phyloP scores from a whole-genome alignment of 2,113 vertebrate species.

The Cryptomyrus ogoouensis region DNA sequence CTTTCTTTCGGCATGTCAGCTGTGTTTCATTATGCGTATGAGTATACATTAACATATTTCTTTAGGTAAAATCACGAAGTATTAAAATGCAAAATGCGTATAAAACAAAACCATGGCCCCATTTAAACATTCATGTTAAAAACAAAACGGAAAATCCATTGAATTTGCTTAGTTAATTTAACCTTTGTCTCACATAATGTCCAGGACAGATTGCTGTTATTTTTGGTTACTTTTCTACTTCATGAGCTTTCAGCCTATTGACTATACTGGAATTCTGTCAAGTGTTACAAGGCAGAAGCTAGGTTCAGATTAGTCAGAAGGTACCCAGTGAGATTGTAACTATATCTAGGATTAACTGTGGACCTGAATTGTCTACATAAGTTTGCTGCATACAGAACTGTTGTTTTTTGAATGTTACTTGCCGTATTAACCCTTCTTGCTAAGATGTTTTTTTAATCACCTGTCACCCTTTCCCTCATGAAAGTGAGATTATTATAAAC shows the following conservation, averaged over 20 bases:
- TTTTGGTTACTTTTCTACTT: not conserved
- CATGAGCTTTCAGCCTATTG: slow-evolving; percentile 10
- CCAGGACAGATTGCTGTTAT: not conserved
- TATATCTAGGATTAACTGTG: slow-evolving; percentile 7
- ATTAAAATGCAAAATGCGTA: not conserved
- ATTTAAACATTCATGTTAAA: not conserved
- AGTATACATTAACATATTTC: not conserved
- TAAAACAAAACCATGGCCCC: not conserved
- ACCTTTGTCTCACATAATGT: not conserved
- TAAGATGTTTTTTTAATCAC: slow-evolving; percentile 23
- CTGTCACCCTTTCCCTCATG: slow-evolving; percentile 38
- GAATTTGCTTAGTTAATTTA: not conserved
- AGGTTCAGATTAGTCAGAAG: not conserved
- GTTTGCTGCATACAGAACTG: slow-evolving; percentile 21
- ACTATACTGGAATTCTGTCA: not conserved
- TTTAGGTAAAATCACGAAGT: not conserved
- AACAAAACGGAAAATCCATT: not conserved
- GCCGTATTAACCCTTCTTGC: slow-evolving; percentile 28
- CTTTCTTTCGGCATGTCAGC: not conserved
- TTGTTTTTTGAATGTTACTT: slow-evolving; percentile 30
- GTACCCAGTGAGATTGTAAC: slow-evolving; percentile 1
- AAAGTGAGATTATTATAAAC: slow-evolving; percentile 73
- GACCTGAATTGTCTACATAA: slow-evolving; percentile 20
- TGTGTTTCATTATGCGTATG: slow-evolving; percentile 1
- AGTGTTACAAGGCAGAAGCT: not conserved